Base-by-base conservation (phyloP, 2,888 invertebrate genomes). In the Sisyra nigra region DNA sequence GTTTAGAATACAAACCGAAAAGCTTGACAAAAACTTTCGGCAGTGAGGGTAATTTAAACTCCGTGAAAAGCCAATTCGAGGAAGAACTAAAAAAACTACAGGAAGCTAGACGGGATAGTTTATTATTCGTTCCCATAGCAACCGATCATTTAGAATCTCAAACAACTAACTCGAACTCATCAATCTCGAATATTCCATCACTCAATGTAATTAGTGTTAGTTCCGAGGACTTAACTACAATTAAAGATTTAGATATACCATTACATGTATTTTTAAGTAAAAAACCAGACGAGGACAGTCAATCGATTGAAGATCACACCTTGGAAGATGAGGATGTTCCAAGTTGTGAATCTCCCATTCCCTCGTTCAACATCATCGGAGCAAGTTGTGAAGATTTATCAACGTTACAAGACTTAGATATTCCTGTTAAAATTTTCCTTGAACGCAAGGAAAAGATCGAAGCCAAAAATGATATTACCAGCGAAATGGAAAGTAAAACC, bases 21-120 rank as follows among this genome's bases (percentile, higher is more conserved):
- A 58, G 60, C 48, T 49, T 51, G 4, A 57, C 52, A 48, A 50
- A 62, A 18, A 57, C 62, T 9, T 69, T 66, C 42, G 71, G 71
- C 18, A 73, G 72, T 52, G 73, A 73, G 47, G 69, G 71, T 19
- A 72, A 71, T 50, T 60, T 73, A 29, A 60, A 61, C 29, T 57
- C 59, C 38, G 60, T 69, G 34, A 65, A 67, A 44, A 67, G 69
- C 44, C 68, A 67, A 44, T 72, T 74, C 49, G 66, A 71, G 51
- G 65, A 69, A 45, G 67, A 70, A 40, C 52, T 74, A 44, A 65
- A 61, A 48, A 69, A 68, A 50, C 55, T 70, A 38, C 60, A 65
- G 48, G 62, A 61, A 50, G 61, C 61, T 47, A 52, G 60, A 44
- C 53, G 58, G 46, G 62, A 62, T 53, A 63, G 62, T 55, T 52